These are phyloP conservation scores for Orthonyx spaldingii DNA, from an alignment of 2,113 vertebrate genomes.

Conservation along the genomic window DNA sequence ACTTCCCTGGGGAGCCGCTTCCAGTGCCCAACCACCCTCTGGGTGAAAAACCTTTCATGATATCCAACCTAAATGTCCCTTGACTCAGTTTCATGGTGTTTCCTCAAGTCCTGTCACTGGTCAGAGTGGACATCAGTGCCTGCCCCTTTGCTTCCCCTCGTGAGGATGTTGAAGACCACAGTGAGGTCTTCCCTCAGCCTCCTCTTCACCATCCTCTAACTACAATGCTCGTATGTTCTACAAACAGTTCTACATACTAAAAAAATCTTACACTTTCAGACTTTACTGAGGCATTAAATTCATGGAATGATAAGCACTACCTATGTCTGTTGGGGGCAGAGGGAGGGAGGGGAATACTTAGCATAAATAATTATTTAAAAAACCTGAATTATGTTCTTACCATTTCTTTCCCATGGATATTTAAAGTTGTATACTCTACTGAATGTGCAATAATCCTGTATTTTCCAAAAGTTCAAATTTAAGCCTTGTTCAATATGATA, in stretches of 20 bases:
- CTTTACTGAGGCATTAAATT: not conserved
- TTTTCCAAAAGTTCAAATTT: not conserved
- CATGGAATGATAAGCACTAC: not conserved
- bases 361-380: not conserved
- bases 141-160: rapidly evolving
- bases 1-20: not conserved
- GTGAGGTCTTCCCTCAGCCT: not conserved
- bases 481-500: not conserved
- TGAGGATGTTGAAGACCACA: not conserved
- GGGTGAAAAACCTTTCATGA: not conserved
- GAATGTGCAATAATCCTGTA: not conserved
- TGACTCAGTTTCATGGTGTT: not conserved
- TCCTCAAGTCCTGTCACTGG: rapidly evolving
- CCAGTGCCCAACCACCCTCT: not conserved
- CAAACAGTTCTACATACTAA: not conserved
- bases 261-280: not conserved
- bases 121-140: not conserved
- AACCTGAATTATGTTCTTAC: not conserved
- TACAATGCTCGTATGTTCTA: not conserved
- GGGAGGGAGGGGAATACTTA: not conserved
- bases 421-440: not conserved
- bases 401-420: not conserved
- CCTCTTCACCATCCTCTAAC: not conserved
- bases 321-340: not conserved
- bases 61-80: not conserved